Evolutionary conservation across 1,140 invertebrate species (phyloP), one percentile per base, ranked within the genome.

Genomic region (Euwallacea similis): DNA sequence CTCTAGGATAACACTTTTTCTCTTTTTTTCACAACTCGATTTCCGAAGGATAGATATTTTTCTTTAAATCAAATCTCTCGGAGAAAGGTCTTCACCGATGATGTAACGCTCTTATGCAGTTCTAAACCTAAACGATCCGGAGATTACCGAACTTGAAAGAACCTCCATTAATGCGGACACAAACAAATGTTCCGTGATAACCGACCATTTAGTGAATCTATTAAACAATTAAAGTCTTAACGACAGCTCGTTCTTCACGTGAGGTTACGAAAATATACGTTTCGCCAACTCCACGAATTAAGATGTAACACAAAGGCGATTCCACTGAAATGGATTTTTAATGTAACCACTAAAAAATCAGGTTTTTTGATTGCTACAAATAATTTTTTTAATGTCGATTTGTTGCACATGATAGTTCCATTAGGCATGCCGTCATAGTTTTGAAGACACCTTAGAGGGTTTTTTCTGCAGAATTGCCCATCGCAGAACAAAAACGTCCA

Each of bases 151-250:
- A 56, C 11, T 56, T 56, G 16, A 56, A 56, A 56, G 54, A 56
- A 13, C 16, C 8, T 15, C 54, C 54, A 64, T 70, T 70, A 70
- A 70, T 64, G 15, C 50, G 42, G 68, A 70, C 68, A 16, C 55
- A 70, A 70, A 70, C 53, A 70, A 70, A 70, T 70, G 68, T 70
- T 70, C 16, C 68, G 60, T 64, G 68, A 70, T 70, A 70, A 70
- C 47, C 64, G 59, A 70, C 68, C 68, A 70, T 70, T 70, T 70
- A 64, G 60, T 8, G 42, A 70, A 70, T 64, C 68, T 70, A 64
- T 70, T 64, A 63, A 70, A 70, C 61, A 70, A 70, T 70, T 70
- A 70, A 70, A 11, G 59, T 6, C 21, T 63, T 69, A 70, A 70
- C 33, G 60, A 70, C 15, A 2, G 59, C 60, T 64, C 60, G 61